Percentiles rank a stretch among this genome's conserved stretches.
Evolutionary conservation across 2,888 invertebrate species (phyloP).

Genomic region (Thereva nobilitata): DNA sequence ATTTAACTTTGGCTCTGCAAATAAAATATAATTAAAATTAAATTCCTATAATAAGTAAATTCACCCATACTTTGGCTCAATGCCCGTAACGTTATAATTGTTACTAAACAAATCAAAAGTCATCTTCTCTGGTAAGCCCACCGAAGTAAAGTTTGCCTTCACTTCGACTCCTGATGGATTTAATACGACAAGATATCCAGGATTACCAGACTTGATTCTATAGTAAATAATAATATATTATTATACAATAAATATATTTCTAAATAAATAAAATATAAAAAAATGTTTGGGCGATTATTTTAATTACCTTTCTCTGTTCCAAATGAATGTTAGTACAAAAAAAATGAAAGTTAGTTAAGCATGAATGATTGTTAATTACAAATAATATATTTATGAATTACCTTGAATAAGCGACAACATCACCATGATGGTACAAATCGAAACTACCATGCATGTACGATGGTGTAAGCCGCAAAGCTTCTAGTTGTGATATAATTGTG

Average conservation of each 20-base stretch:
- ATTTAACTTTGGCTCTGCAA: constrained; percentile 65
- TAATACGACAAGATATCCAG: constrained; percentile 73
- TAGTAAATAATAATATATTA: constrained; percentile 39
- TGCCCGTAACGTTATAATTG: constrained; percentile 55
- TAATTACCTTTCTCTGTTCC: constrained; percentile 37
- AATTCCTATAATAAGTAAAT: neutral
- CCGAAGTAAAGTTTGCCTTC: constrained; percentile 62
- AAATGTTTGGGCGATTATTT: neutral
- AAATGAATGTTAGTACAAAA: constrained; percentile 10
- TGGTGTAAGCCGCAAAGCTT: constrained; percentile 60
- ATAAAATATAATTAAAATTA: constrained; percentile 13
- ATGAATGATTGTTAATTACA: constrained; percentile 10
- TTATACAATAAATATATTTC: neutral
- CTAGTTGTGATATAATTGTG: constrained; percentile 49
- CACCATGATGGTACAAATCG: constrained; percentile 55
- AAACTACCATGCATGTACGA: constrained; percentile 69
- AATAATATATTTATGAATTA: constrained; percentile 52
- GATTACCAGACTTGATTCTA: constrained; percentile 75
- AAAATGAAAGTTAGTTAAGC: constrained; percentile 12
- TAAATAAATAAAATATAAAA: neutral
- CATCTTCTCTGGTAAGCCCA: constrained; percentile 64
- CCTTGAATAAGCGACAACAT: constrained; percentile 72
- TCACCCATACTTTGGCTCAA: constrained; percentile 47
- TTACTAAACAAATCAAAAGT: constrained; percentile 65
- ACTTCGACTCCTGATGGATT: constrained; percentile 64